Conservation (phyloP, 2,113 vertebrate species). For the Sialia sialis region DNA sequence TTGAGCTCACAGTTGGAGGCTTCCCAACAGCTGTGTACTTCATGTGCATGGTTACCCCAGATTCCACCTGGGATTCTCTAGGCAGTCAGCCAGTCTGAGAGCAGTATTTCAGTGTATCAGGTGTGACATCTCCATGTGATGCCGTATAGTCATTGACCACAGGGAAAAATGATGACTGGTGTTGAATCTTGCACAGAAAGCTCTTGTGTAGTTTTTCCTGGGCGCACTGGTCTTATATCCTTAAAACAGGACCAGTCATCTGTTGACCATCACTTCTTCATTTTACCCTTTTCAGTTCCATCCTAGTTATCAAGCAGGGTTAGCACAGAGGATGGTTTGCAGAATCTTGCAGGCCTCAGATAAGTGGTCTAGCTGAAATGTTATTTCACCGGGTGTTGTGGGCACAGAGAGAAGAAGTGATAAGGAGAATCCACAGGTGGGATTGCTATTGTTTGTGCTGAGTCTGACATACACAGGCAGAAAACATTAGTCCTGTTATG, state of each 20-base stretch:
- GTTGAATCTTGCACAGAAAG: not conserved
- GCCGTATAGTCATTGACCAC: accelerated
- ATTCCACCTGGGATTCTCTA: not conserved
- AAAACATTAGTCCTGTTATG: not conserved
- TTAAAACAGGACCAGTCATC: not conserved
- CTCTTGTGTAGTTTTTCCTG: not conserved
- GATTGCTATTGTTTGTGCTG: not conserved
- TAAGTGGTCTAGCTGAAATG: not conserved
- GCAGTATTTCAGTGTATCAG: not conserved
- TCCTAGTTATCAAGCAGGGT: not conserved
- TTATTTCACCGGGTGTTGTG: not conserved
- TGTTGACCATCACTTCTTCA: not conserved
- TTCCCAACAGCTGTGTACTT: not conserved
- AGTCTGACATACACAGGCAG: not conserved
- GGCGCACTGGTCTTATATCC: not conserved
- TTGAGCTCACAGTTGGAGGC: not conserved
- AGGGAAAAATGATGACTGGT: not conserved
- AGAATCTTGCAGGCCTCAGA: not conserved
- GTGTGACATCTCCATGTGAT: not conserved
- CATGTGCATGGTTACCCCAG: not conserved
- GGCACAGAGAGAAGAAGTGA: not conserved
- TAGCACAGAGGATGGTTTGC: accelerated
- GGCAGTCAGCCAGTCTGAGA: not conserved
- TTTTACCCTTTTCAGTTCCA: not conserved
- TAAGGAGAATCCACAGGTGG: not conserved